A percentile compares a stretch with the other conserved stretches of the same genome.
Evolutionary conservation across 2,113 vertebrate species (phyloP).

Genomic region (Myrmecobius fasciatus): DNA sequence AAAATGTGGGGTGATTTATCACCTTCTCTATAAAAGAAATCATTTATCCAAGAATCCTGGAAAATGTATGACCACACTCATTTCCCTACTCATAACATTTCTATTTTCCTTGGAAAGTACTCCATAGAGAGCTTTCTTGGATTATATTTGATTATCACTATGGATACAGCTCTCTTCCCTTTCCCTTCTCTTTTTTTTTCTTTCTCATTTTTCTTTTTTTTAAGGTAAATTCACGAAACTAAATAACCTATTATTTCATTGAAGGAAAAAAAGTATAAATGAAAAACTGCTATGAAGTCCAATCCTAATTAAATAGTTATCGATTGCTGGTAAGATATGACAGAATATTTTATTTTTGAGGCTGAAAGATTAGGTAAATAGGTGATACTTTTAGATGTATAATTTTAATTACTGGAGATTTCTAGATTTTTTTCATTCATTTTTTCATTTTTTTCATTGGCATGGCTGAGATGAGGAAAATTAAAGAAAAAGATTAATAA

Average conservation of each 20-base stretch:
- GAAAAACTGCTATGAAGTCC: slow-evolving; percentile 24
- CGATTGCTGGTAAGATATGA: slow-evolving; percentile 19
- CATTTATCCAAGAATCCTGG: neutral
- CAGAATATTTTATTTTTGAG: neutral
- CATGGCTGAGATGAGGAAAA: slow-evolving; percentile 34
- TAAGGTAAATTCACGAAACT: slow-evolving; percentile 38
- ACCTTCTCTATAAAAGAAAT: neutral
- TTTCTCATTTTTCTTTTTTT: slow-evolving; percentile 1
- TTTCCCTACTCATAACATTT: neutral
- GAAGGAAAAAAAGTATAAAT: slow-evolving; percentile 24
- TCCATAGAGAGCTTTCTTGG: neutral
- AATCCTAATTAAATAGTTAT: slow-evolving; percentile 24
- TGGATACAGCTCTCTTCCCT: neutral
- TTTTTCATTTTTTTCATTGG: slow-evolving; percentile 38
- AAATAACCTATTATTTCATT: neutral
- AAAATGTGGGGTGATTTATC: neutral
- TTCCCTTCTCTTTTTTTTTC: neutral
- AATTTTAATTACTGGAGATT: slow-evolving; percentile 32
- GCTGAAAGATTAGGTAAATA: slow-evolving; percentile 20
- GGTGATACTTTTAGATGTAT: slow-evolving; percentile 48
- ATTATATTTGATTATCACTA: neutral
- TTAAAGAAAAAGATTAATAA: slow-evolving; percentile 46
- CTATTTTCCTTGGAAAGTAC: slow-evolving; percentile 38
- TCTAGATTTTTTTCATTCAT: slow-evolving; percentile 29
- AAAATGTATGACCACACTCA: neutral